Evolutionary conservation across 2,113 vertebrate species (phyloP).

Genomic region (Diglossa brunneiventris): DNA sequence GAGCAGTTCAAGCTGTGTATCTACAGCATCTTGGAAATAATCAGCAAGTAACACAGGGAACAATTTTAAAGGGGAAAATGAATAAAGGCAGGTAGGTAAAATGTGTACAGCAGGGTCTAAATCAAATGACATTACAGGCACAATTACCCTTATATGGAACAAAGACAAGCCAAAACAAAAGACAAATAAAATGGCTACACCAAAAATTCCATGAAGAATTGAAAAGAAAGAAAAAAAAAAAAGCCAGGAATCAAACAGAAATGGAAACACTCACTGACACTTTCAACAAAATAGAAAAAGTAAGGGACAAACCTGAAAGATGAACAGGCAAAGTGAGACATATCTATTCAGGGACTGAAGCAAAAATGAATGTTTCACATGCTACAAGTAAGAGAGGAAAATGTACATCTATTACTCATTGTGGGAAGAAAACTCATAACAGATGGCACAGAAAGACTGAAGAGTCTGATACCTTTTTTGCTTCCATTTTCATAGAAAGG

Average conservation of each 20-base stretch:
- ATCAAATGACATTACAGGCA: background rate
- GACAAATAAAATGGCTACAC: background rate
- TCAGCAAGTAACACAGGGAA: background rate
- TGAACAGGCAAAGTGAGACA: background rate
- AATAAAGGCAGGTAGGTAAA: background rate
- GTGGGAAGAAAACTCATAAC: slow-evolving; percentile 5
- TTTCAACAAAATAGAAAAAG: background rate
- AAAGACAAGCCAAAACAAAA: background rate
- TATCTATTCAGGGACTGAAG: background rate
- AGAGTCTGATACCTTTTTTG: slow-evolving; percentile 45
- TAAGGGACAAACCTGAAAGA: background rate
- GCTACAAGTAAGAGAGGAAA: background rate
- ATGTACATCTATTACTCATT: background rate
- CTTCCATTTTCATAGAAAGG: slow-evolving; percentile 18
- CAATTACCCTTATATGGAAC: background rate
- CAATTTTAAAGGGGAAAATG: background rate
- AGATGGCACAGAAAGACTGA: slow-evolving; percentile 24
- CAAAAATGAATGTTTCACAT: background rate
- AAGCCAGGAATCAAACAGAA: background rate
- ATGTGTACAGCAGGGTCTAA: background rate
- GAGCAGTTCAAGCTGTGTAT: background rate
- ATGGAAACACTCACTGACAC: background rate
- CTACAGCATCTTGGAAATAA: background rate
- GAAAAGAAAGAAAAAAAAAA: background rate
- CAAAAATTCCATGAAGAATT: background rate